Base-by-base conservation (phyloP, 2,113 vertebrate genomes). In the Poeciliopsis turrubarensis region DNA sequence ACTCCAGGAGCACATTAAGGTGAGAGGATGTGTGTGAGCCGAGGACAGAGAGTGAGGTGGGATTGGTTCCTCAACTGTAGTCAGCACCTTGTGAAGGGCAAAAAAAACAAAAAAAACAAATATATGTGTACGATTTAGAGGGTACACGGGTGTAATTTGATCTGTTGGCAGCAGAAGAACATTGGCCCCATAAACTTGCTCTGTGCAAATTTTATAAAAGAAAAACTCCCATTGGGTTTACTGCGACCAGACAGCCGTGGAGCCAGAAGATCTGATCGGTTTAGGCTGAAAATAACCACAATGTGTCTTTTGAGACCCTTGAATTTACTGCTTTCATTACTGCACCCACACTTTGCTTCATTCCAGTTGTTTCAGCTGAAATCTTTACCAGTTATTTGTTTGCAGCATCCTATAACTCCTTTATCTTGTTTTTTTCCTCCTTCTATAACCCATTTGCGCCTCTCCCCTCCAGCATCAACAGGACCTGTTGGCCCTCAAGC, bases 1-100 rank as follows among this genome's bases (percentile, higher is more conserved):
- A 91, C 95, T 99, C 60, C 97, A 99, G 0, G 97, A 99, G 71
- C 97, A 99, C 78, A 95, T 99, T 81, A 96, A 99, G 94, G 97
- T 98, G 80, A 91, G 84, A 39, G 11, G 30, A 34, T 57, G 51
- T 15, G 60, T 31, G 22, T 9, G 3, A 65, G 13, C 14, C 17
- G 14, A 1, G 1, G 17, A 19, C n/a, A 0, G 27, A 32, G 39
- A 51, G 47, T n/a, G 41, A 30, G 19, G 54, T 68, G 65, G 41
- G 32, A 71, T 25, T 12, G 70, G 60, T 64, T 76, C 65, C 74
- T 70, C 10, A 54, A 14, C 68, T 86, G 27, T 67, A 26, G 78
- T 91, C 80, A 83, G 75, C 77, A 87, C 14, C 68, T 41, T 51
- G 66, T 78, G 67, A 72, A 87, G 80, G 83, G 74, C 77, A 68